Evolutionary conservation across 1,140 invertebrate species (phyloP), one percentile per base, ranked within the genome.

Genomic region (Tachypleus tridentatus): DNA sequence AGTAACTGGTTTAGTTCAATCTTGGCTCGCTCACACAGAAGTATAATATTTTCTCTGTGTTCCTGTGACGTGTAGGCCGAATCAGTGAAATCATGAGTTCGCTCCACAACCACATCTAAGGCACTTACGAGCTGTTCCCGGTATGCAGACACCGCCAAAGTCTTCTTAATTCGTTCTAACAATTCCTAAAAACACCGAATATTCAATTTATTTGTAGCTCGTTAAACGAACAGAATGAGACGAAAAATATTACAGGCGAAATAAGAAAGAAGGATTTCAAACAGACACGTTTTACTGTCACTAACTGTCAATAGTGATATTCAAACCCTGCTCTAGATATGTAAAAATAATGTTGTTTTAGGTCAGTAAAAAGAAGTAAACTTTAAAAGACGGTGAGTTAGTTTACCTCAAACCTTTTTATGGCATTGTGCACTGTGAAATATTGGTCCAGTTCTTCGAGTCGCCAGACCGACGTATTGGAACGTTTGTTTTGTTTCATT

Each of bases 1-100:
- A 96, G 80, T 47, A 97, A 82, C 72, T 91, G 86, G 76, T 92
- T 89, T 59, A 95, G 79, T 78, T 94, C 89, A 65, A 89, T 81
- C 74, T 88, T 88, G 66, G 88, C 85, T 68, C 88, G 82, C 77
- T 97, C 92, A 73, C 88, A 90, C 9, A 93, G 82, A 52, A 92
- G 81, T 0, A 97, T 80, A 72, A 98, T 95, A 75, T 91, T 91
- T 79, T 99, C 93, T 62, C 96, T 83, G 78, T 98, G 92, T 72
- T 97, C 91, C 79, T 98, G 94, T 71, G 86, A 90, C 53, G 96
- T 98, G 78, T 98, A 98, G 61, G 96, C 93, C 63, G 95, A 98
- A 78, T 99, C 96, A 10, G 97, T 99, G 79, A 99, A 99, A 78
- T 99, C 97, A 79, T 76, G 70, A 63, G 92, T 96, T 71, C 93